These are phyloP conservation scores for Nycticorax nycticorax DNA, from an alignment of 2,113 vertebrate species.

Conservation along the genomic window DNA sequence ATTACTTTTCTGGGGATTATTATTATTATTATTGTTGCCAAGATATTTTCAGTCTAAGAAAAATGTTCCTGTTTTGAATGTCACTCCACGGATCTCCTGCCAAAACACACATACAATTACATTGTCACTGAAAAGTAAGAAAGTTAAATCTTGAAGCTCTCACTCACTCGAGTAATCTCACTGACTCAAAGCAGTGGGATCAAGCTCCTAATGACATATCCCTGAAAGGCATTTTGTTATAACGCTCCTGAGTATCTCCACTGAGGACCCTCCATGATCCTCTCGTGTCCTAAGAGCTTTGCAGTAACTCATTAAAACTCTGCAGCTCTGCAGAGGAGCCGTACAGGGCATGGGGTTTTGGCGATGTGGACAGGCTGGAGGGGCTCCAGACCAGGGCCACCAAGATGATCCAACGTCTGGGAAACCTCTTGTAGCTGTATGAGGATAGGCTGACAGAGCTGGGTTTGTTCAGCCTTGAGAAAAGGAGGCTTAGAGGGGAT, in stretches of 20 bases:
- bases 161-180: background rate
- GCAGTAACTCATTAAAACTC: background rate
- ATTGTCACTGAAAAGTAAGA: background rate
- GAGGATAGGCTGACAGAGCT: too few relatives aligned
- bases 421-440: too few relatives aligned
- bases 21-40: background rate
- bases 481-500: too few relatives aligned
- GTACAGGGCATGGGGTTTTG: accelerated
- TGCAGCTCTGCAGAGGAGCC: background rate
- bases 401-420: too few relatives aligned
- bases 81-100: background rate
- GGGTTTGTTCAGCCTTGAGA: too few relatives aligned
- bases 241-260: background rate
- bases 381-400: too few relatives aligned
- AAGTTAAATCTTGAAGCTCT: background rate
- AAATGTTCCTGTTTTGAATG: background rate
- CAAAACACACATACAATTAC: background rate
- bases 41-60: background rate
- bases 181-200: background rate
- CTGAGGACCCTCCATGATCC: background rate
- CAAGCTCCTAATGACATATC: background rate
- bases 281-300: background rate
- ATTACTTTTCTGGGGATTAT: background rate
- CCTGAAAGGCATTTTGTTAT: background rate
- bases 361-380: too few relatives aligned